Percentiles rank a stretch among this genome's conserved stretches.
Evolutionary conservation across 2,888 invertebrate genomes (phyloP).

Genomic region (Clistopyga incitator): DNA sequence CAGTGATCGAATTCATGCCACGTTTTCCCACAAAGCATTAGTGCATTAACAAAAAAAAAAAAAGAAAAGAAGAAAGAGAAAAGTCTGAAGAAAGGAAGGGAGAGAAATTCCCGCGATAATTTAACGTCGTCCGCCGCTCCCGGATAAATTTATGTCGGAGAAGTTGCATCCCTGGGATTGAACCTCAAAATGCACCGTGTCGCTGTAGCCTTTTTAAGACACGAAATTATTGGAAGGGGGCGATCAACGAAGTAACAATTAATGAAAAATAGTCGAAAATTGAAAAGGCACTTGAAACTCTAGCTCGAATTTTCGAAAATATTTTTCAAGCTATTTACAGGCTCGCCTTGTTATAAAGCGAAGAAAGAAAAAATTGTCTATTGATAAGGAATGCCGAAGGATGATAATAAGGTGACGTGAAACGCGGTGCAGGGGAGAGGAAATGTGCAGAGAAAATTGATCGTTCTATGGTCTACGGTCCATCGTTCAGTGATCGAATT

Average conservation of each 20-base stretch:
- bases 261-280: too few species aligned
- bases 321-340: too few species aligned
- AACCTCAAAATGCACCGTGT: conserved; percentile 46
- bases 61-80: not conserved
- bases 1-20: conserved; percentile 6
- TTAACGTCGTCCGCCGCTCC: conserved; percentile 38
- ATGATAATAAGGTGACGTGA: too few species aligned
- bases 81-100: not conserved
- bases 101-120: conserved; percentile 28
- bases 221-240: conserved; percentile 65
- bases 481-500: too few species aligned
- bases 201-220: conserved; percentile 61
- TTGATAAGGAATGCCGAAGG: too few species aligned
- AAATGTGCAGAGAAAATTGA: too few species aligned
- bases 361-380: too few species aligned
- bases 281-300: too few species aligned
- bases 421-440: too few species aligned
- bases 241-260: too few species aligned
- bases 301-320: too few species aligned
- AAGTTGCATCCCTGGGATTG: not conserved
- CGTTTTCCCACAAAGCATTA: not conserved
- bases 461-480: not conserved
- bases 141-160: conserved; percentile 54
- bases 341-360: too few species aligned
- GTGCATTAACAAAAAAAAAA: conserved; percentile 10